Conservation (phyloP, 2,888 invertebrate species). For the Aporophyla nigra region DNA sequence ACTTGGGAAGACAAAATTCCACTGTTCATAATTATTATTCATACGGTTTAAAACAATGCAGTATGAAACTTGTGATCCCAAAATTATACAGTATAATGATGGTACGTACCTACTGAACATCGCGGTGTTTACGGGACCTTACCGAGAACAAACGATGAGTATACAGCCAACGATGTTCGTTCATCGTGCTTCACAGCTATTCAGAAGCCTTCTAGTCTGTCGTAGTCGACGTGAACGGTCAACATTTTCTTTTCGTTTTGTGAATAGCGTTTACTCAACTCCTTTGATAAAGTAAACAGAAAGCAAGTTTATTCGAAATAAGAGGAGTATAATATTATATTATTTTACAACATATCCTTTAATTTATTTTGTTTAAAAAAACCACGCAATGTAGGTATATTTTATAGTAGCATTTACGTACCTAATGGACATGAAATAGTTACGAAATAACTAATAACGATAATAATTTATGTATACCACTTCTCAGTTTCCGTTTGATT, state of each 20-base stretch:
- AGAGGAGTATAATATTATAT: background rate
- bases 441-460: background rate
- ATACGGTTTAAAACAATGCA: background rate
- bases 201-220: background rate
- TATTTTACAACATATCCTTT: background rate
- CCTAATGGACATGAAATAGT: too few relatives aligned
- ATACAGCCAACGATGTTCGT: background rate
- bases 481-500: background rate
- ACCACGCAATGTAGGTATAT: background rate
- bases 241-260: background rate
- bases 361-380: background rate
- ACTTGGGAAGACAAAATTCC: background rate
- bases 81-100: background rate
- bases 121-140: background rate
- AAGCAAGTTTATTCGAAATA: background rate
- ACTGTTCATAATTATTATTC: background rate
- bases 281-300: background rate
- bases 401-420: background rate
- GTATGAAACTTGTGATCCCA: background rate
- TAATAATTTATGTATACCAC: background rate
- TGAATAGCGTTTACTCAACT: background rate
- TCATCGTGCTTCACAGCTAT: background rate
- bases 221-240: background rate
- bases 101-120: too few relatives aligned
- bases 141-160: background rate